These are phyloP conservation scores for Nerophis lumbriciformis DNA, from an alignment of 2,113 vertebrate genomes.

Conservation along the genomic window DNA sequence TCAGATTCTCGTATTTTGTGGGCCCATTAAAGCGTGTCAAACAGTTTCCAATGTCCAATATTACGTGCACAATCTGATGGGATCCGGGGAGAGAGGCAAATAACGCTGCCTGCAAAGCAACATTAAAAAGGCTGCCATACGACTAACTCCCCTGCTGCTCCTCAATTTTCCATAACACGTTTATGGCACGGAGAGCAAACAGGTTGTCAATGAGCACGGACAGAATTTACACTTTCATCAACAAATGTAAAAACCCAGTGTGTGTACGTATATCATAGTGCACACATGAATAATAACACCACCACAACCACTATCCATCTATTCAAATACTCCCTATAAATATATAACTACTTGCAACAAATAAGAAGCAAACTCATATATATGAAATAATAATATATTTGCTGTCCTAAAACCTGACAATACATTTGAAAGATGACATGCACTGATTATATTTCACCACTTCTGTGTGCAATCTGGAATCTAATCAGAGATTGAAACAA, in stretches of 20 bases:
- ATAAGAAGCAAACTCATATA: neutral
- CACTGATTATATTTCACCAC: constrained; percentile 62
- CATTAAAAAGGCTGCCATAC: neutral
- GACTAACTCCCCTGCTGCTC: neutral
- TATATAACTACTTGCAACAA: constrained; percentile 3
- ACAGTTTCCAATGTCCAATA: too few relatives aligned
- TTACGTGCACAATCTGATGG: too few relatives aligned
- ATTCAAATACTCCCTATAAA: constrained; percentile 3
- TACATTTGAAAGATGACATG: constrained; percentile 55
- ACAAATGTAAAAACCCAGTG: constrained; percentile 1
- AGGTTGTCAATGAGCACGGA: neutral
- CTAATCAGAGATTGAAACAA: constrained; percentile 46
- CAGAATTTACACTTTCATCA: constrained; percentile 5
- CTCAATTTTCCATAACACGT: constrained; percentile 2
- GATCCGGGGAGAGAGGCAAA: neutral
- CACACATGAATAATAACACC: neutral
- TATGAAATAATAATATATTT: constrained; percentile 60
- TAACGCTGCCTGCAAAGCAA: neutral
- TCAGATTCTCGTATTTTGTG: too few relatives aligned
- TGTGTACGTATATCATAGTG: neutral
- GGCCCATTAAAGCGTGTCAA: too few relatives aligned
- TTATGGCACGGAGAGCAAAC: constrained; percentile 1
- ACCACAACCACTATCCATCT: neutral
- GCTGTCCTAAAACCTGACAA: constrained; percentile 32
- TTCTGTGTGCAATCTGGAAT: constrained; percentile 44